Conservation (phyloP, 2,888 invertebrate species). For the Athetis lepigone region DNA sequence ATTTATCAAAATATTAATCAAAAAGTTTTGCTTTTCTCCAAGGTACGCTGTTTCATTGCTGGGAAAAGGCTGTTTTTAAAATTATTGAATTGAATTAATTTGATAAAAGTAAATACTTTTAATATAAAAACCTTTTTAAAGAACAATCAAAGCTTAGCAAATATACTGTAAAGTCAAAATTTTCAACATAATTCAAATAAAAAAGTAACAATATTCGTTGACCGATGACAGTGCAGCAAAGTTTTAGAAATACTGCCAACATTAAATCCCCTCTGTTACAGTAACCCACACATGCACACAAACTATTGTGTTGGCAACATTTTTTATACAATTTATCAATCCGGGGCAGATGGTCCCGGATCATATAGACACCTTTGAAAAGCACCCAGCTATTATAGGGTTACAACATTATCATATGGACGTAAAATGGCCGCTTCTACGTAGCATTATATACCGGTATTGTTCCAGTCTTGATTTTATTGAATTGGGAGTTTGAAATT, state of each 20-base stretch:
- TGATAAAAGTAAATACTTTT: too few species aligned
- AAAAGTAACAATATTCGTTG: slow-evolving; percentile 5
- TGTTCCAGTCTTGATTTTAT: slow-evolving; percentile 1
- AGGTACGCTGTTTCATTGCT: too few species aligned
- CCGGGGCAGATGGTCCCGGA: slow-evolving; percentile 86
- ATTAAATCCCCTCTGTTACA: slow-evolving; percentile 65
- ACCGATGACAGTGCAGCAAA: slow-evolving; percentile 53
- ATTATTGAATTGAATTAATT: too few species aligned
- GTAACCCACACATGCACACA: slow-evolving; percentile 69
- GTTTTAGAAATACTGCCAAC: slow-evolving; percentile 57
- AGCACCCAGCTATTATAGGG: slow-evolving; percentile 85
- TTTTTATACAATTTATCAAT: slow-evolving; percentile 89
- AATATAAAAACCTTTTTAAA: neutral
- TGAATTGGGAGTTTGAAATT: neutral
- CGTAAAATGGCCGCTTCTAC: slow-evolving; percentile 77
- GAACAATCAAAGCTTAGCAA: neutral
- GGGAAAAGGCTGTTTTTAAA: too few species aligned
- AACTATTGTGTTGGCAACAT: slow-evolving; percentile 75
- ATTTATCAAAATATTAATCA: neutral
- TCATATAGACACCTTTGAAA: slow-evolving; percentile 88
- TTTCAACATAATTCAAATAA: neutral
- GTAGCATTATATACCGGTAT: slow-evolving; percentile 21
- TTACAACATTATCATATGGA: slow-evolving; percentile 85
- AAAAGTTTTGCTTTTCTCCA: too few species aligned
- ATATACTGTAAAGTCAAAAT: too few species aligned